phyloP scores from a whole-genome alignment of 2,888 invertebrate species.

The Pseudeuparius sepicola region DNA sequence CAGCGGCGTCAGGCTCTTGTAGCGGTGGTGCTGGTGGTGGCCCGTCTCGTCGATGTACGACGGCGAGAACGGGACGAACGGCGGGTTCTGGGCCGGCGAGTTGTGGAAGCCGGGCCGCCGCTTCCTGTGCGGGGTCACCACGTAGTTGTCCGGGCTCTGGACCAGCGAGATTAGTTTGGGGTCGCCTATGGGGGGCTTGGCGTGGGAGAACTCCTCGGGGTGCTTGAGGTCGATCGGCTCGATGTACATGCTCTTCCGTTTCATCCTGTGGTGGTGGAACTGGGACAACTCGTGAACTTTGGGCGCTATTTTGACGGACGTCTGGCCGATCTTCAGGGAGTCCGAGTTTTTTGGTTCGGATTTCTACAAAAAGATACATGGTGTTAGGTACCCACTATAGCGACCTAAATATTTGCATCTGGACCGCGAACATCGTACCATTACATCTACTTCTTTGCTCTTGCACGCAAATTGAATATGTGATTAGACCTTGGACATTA shows the following conservation, averaged over 20 bases:
- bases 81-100: slow-evolving; percentile 77
- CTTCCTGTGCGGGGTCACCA: slow-evolving; percentile 80
- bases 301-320: slow-evolving; percentile 50
- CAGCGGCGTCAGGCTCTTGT: slow-evolving; percentile 46
- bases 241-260: slow-evolving; percentile 50
- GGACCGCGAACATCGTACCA: too few species aligned
- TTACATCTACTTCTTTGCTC: too few species aligned
- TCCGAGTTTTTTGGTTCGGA: slow-evolving; percentile 35
- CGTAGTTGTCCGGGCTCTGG: slow-evolving; percentile 69
- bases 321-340: slow-evolving; percentile 49
- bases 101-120: slow-evolving; percentile 80
- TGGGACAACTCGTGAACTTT: slow-evolving; percentile 46
- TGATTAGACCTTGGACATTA: too few species aligned
- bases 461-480: too few species aligned
- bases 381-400: too few species aligned
- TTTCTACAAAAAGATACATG: slow-evolving; percentile 32
- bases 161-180: slow-evolving; percentile 59
- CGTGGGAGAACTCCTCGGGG: slow-evolving; percentile 56
- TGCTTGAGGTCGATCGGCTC: slow-evolving; percentile 63
- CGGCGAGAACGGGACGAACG: slow-evolving; percentile 73
- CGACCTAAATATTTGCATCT: too few species aligned
- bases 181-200: slow-evolving; percentile 52
- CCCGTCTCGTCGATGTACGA: slow-evolving; percentile 64
- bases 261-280: slow-evolving; percentile 43
- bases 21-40: slow-evolving; percentile 50